Evolutionary conservation across 30 jellyfish, hydroid and myxozoan genomes (phyloP).

Genomic region (Aurelia aurita complex sp. Pacific): DNA sequence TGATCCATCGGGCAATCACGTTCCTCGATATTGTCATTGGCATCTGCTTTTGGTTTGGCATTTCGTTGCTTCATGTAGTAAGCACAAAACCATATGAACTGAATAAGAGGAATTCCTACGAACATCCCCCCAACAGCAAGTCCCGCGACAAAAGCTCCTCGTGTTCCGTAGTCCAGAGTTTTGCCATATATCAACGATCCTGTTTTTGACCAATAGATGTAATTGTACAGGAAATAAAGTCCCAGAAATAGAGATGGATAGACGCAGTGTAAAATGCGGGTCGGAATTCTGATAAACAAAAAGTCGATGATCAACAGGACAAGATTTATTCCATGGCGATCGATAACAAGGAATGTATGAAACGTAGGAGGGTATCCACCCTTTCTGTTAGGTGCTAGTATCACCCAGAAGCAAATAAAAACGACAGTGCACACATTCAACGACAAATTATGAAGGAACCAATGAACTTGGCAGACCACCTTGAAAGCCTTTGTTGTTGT

Average conservation of each 20-base stretch:
- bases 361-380: conserved; percentile 37
- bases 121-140: conserved; percentile 38
- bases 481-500: not conserved
- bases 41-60: not conserved
- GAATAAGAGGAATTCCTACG: conserved; percentile 34
- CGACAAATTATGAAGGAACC: conserved; percentile 68
- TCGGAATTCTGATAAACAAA: conserved; percentile 45
- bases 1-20: too few species aligned
- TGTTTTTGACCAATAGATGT: conserved; percentile 55
- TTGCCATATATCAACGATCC: conserved; percentile 33
- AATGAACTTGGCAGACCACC: conserved; percentile 25
- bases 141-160: conserved; percentile 29
- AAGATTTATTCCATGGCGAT: conserved; percentile 76
- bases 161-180: conserved; percentile 51
- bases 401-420: conserved; percentile 68
- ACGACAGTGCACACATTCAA: conserved; percentile 55
- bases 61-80: not conserved
- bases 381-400: conserved; percentile 52
- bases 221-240: conserved; percentile 45
- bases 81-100: conserved; percentile 25
- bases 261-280: conserved; percentile 61
- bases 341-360: conserved; percentile 52
- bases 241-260: conserved; percentile 48
- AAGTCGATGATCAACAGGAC: conserved; percentile 54
- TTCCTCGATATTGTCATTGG: conserved; percentile 45